These are phyloP conservation scores for Petrocephalus sullivani DNA, from an alignment of 2,797 vertebrate genomes.

Conservation along the genomic window DNA sequence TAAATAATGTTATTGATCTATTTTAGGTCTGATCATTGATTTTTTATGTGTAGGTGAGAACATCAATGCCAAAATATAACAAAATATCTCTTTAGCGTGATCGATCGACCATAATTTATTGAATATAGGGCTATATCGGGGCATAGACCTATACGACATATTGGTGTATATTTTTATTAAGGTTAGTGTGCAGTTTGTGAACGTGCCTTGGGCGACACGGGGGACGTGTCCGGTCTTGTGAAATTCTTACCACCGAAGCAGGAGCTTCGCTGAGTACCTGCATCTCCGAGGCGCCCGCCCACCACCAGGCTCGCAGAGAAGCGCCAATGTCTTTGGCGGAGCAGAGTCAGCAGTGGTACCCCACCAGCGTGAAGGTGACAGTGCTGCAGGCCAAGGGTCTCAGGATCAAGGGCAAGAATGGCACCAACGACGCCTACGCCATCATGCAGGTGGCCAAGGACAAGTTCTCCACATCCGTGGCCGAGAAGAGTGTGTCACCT, in stretches of 20 bases:
- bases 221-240: slow-evolving; percentile 16
- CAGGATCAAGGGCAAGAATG: slow-evolving; percentile 74
- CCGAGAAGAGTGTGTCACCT: slow-evolving; percentile 77
- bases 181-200: background rate
- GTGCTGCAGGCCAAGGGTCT: slow-evolving; percentile 79
- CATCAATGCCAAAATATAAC: background rate
- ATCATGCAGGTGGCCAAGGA: slow-evolving; percentile 87
- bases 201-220: background rate
- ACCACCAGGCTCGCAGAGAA: background rate
- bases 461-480: slow-evolving; percentile 82
- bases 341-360: slow-evolving; percentile 70
- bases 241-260: slow-evolving; percentile 15
- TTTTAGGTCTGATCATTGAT: background rate
- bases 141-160: background rate
- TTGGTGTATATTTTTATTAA: background rate
- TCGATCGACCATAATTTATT: background rate
- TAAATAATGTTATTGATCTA: background rate
- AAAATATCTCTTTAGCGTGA: background rate
- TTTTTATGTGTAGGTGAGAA: background rate
- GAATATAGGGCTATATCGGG: background rate
- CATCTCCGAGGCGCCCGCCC: background rate
- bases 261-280: background rate
- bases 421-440: slow-evolving; percentile 86
- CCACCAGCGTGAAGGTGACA: slow-evolving; percentile 84
- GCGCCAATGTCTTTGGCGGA: slow-evolving; percentile 60